Conservation (phyloP, 2,888 invertebrate genomes). For the Portevinia maculata region DNA sequence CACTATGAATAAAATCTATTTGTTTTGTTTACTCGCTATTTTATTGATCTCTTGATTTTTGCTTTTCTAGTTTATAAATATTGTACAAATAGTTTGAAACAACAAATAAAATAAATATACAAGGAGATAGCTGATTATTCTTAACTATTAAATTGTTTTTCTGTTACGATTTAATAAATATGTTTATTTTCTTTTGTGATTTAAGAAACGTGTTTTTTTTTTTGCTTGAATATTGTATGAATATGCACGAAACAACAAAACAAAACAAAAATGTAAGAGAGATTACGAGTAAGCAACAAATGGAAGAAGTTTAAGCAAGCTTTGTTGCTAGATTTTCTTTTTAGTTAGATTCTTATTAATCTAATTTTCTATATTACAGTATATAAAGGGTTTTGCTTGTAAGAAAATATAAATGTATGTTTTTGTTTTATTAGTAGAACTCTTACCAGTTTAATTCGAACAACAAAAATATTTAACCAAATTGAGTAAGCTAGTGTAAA, state of each 20-base stretch:
- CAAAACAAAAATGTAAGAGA: conserved; percentile 9
- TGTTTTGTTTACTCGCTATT: conserved; percentile 51
- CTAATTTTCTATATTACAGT: conserved; percentile 52
- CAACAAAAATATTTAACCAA: background rate
- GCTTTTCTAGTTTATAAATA: conserved; percentile 52
- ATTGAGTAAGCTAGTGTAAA: background rate
- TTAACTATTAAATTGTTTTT: conserved; percentile 49
- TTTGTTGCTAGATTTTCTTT: conserved; percentile 16
- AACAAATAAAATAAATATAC: conserved; percentile 64
- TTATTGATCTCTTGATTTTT: conserved; percentile 34
- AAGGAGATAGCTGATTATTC: conserved; percentile 60
- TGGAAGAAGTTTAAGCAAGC: conserved; percentile 6
- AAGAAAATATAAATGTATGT: conserved; percentile 49
- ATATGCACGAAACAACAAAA: conserved; percentile 38
- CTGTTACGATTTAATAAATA: conserved; percentile 58
- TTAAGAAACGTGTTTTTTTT: conserved; percentile 17
- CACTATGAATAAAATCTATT: conserved; percentile 36
- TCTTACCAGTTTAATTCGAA: conserved; percentile 28
- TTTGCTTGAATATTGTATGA: conserved; percentile 38
- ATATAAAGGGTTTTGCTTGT: conserved; percentile 33
- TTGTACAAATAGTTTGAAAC: conserved; percentile 69
- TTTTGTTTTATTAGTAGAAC: conserved; percentile 16
- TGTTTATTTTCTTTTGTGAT: conserved; percentile 11
- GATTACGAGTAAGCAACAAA: conserved; percentile 56
- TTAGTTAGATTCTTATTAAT: conserved; percentile 11